These are phyloP conservation scores for Nesoenas mayeri DNA, from an alignment of 2,113 vertebrate species.

Conservation along the genomic window DNA sequence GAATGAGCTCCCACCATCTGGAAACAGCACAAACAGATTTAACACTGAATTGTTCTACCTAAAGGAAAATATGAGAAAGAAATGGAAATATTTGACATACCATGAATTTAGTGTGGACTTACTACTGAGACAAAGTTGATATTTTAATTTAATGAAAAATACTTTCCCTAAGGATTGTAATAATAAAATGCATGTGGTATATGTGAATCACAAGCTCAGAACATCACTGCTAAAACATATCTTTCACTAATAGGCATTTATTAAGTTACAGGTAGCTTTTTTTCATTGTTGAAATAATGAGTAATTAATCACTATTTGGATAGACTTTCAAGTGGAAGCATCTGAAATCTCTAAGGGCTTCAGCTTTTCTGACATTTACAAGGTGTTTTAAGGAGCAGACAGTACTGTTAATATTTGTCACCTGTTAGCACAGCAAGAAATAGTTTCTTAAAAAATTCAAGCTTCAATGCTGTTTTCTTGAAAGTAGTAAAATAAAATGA, in stretches of 20 bases:
- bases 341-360: conserved; percentile 16
- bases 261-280: conserved; percentile 1
- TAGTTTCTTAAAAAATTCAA: not conserved
- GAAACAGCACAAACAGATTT: not conserved
- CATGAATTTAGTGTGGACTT: not conserved
- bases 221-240: not conserved
- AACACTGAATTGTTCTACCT: not conserved
- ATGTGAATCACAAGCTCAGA: not conserved
- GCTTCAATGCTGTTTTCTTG: not conserved
- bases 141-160: not conserved
- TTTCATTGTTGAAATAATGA: not conserved
- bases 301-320: conserved; percentile 53
- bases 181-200: not conserved
- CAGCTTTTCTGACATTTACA: conserved; percentile 15
- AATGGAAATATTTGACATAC: not conserved
- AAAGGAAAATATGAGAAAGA: not conserved
- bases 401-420: not conserved
- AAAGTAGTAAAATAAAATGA: not conserved
- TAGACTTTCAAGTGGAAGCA: not conserved
- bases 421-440: not conserved
- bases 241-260: not conserved
- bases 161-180: not conserved
- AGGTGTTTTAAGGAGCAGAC: not conserved
- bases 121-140: not conserved
- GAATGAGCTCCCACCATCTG: not conserved